Evolutionary conservation across 2,113 vertebrate genomes (phyloP), one percentile per base, ranked within the genome.

Genomic region (Percina caprodes): DNA sequence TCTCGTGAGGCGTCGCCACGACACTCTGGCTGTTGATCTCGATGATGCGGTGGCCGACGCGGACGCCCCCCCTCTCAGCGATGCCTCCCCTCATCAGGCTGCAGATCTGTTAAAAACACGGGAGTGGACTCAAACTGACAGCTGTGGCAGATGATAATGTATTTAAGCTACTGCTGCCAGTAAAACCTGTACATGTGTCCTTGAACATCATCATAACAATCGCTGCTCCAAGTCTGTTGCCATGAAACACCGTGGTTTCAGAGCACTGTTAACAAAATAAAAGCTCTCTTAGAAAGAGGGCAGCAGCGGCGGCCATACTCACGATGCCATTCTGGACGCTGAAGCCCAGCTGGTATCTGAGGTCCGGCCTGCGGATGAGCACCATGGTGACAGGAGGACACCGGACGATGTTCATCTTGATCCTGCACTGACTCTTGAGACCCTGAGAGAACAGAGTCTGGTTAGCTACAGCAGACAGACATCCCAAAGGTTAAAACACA

Each of bases 271-370:
- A 39, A 16, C 23, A 35, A 65, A 76, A 70, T 65, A 76, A 72
- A 77, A 66, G 79, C 67, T 18, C 15, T 6, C 13, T 12, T 4
- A 45, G 10, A 19, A 71, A 42, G 23, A 8, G 55, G 18, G 23
- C 2, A 49, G 69, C n/a, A 24, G 33, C 39, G 33, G 4, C 23
- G 39, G 6, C 9, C 19, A 76, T 52, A 97, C 98, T 96, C 93
- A 99, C 98, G 51, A 99, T 99, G 87, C 98, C 98, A 23, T 99
- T 99, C 91, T 99, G 98, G 78, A 99, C 98, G 15, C 98, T 99
- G 95, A 99, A 99, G 77, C 98, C 98, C 84, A 99, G 90, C 83
- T 99, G 98, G 13, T 99, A 99, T 91, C 98, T 93, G 69, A 99
- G 98, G 89, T 99, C 97, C 0, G 98, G 98, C 90, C 98, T 95